Conservation (phyloP, 2,888 invertebrate genomes). For the Limnephilus lunatus region DNA sequence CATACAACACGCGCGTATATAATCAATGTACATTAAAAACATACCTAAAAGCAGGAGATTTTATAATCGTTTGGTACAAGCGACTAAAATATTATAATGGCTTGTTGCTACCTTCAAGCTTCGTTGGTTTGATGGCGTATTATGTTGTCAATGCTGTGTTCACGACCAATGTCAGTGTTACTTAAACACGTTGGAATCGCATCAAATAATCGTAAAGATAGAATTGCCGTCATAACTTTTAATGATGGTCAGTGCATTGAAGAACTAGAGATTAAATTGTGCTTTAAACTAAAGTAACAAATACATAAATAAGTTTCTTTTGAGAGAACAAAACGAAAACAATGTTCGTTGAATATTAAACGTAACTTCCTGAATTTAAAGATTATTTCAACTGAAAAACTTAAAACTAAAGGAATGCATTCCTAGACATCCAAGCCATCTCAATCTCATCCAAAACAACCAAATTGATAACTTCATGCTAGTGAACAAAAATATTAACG, state of each 20-base stretch:
- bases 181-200: not conserved
- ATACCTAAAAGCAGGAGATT: not conserved
- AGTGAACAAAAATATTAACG: too few species aligned
- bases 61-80: not conserved
- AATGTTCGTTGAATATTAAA: not conserved
- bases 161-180: not conserved
- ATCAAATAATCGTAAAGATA: not conserved
- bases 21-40: not conserved
- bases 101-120: not conserved
- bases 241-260: not conserved
- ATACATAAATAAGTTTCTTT: not conserved
- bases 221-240: not conserved
- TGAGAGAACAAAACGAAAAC: too few species aligned
- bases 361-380: too few species aligned
- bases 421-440: too few species aligned
- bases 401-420: not conserved
- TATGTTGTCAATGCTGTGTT: not conserved
- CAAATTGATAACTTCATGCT: not conserved
- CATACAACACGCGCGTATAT: not conserved
- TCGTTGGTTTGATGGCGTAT: not conserved
- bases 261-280: not conserved
- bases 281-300: not conserved
- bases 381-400: not conserved
- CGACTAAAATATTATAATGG: not conserved
- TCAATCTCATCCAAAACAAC: too few species aligned